Percentiles rank a stretch among this genome's conserved stretches.
Evolutionary conservation across 2,113 vertebrate genomes (phyloP).

Genomic region (Pelobates fuscus): DNA sequence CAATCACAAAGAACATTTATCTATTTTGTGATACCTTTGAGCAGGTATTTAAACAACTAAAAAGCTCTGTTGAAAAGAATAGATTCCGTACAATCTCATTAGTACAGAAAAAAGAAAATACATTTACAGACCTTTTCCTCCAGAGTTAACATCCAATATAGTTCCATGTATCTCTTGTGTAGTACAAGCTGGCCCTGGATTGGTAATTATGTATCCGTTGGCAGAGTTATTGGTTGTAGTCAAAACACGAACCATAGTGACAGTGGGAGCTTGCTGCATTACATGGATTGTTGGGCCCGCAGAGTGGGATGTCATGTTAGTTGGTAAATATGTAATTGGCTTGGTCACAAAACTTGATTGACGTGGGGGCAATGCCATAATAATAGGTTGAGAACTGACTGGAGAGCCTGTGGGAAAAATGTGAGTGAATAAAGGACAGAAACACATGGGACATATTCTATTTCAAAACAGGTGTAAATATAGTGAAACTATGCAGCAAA

Average conservation of each 20-base stretch:
- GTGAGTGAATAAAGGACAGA: too few relatives aligned
- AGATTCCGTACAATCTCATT: too few relatives aligned
- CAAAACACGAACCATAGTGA: conserved; percentile 93
- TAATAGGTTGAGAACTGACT: conserved; percentile 88
- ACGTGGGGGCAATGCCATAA: conserved; percentile 89
- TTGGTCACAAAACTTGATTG: conserved; percentile 78
- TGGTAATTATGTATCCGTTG: conserved; percentile 87
- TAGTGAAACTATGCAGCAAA: too few relatives aligned
- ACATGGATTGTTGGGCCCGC: conserved; percentile 84
- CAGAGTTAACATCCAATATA: conserved; percentile 59
- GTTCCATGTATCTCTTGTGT: conserved; percentile 69
- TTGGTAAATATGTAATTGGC: conserved; percentile 83
- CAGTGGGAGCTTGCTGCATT: conserved; percentile 84
- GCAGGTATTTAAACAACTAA: too few relatives aligned
- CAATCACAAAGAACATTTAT: neutral
- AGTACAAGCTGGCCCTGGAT: conserved; percentile 64
- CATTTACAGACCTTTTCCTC: conserved; percentile 45
- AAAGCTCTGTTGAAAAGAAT: too few relatives aligned
- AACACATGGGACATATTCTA: too few relatives aligned
- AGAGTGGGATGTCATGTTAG: conserved; percentile 78
- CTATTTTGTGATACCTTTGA: too few relatives aligned
- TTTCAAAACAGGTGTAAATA: too few relatives aligned
- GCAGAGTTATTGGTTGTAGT: conserved; percentile 79
- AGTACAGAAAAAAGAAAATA: too few relatives aligned
- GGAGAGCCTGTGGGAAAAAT: conserved; percentile 79